Conservation (phyloP, 1,140 invertebrate species). For the Zophobas atratus region DNA sequence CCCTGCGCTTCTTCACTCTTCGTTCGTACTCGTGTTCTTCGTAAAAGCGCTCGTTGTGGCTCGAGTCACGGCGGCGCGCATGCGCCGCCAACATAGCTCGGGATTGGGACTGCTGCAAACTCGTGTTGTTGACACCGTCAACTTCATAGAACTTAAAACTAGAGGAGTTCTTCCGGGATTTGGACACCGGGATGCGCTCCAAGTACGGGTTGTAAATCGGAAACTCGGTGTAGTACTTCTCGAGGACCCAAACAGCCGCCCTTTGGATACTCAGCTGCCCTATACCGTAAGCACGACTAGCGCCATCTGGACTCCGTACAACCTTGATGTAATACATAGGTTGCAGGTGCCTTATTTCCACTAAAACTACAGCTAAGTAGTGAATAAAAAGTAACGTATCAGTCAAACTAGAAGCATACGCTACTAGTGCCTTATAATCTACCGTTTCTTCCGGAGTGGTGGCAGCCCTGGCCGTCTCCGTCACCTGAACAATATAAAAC, state of each 20-base stretch:
- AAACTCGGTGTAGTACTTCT: conserved; percentile 97
- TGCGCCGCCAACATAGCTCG: conserved; percentile 80
- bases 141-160: conserved; percentile 98
- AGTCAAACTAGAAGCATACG: conserved; percentile 91
- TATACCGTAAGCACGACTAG: conserved; percentile 86
- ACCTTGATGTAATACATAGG: conserved; percentile 93
- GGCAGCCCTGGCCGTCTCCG: conserved; percentile 83
- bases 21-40: conserved; percentile 98
- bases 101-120: conserved; percentile 77
- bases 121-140: conserved; percentile 84
- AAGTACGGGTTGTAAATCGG: conserved; percentile 97
- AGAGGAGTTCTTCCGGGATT: conserved; percentile 82
- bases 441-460: conserved; percentile 83
- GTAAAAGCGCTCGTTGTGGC: conserved; percentile 97
- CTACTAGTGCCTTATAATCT: conserved; percentile 88
- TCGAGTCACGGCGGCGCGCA: conserved; percentile 82
- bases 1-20: conserved; percentile 90
- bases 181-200: conserved; percentile 89
- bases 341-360: conserved; percentile 93
- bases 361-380: conserved; percentile 92
- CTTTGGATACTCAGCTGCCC: conserved; percentile 96
- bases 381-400: conserved; percentile 97
- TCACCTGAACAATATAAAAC: conserved; percentile 95
- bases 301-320: conserved; percentile 95
- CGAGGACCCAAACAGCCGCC: conserved; percentile 93